Evolutionary conservation across 30 jellyfish, hydroid and myxozoan species (phyloP).

Genomic region (Cassiopea xamachana): DNA sequence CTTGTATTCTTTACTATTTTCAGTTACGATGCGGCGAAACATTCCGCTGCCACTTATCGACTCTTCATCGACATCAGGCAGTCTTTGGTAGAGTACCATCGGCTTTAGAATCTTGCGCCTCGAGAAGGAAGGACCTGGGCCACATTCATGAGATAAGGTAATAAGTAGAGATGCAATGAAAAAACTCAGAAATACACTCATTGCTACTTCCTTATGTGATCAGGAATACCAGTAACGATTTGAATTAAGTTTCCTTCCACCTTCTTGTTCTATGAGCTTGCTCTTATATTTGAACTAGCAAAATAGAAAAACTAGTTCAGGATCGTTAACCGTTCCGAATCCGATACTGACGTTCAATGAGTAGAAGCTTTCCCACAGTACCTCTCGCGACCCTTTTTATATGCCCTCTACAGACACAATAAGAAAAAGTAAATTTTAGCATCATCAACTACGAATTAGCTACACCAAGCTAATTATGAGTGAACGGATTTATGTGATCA

Average conservation of each 20-base stretch:
- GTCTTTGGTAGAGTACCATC: slow-evolving; percentile 58
- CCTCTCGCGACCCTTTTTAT: not conserved
- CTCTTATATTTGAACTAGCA: too few relatives aligned
- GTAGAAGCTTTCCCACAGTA: not conserved
- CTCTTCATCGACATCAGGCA: slow-evolving; percentile 69
- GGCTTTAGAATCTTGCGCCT: slow-evolving; percentile 46
- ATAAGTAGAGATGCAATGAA: not conserved
- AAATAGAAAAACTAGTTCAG: not conserved
- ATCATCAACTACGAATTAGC: slow-evolving; percentile 51
- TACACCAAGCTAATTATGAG: slow-evolving; percentile 52
- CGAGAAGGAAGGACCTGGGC: slow-evolving; percentile 53
- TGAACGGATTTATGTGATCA: slow-evolving; percentile 30
- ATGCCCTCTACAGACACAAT: slow-evolving; percentile 17
- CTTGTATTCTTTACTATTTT: slow-evolving; percentile 35
- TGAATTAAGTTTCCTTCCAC: too few relatives aligned
- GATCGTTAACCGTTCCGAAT: not conserved
- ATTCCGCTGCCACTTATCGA: slow-evolving; percentile 71
- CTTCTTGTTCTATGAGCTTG: too few relatives aligned
- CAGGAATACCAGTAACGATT: too few relatives aligned
- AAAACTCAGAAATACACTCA: not conserved
- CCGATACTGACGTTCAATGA: not conserved
- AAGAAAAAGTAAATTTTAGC: slow-evolving; percentile 15
- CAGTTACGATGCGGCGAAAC: slow-evolving; percentile 62
- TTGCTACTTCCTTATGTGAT: not conserved
- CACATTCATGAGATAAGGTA: slow-evolving; percentile 38